A percentile compares a stretch with the other conserved stretches of the same genome.
Evolutionary conservation across 2,797 vertebrate genomes (phyloP).

Genomic region (Cuniculus paca): DNA sequence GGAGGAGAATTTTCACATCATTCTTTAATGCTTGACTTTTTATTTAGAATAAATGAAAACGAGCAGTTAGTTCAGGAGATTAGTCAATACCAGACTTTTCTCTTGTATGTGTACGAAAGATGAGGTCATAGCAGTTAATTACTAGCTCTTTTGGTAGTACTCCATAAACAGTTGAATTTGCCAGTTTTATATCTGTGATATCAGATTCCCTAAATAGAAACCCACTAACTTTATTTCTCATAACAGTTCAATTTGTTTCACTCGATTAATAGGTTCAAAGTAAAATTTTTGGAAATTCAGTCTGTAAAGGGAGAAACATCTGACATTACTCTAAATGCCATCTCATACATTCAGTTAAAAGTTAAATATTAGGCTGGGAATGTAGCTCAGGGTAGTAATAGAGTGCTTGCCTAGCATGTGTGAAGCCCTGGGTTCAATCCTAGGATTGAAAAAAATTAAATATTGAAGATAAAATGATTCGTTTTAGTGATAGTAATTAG

Average conservation of each 20-base stretch:
- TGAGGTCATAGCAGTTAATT: not conserved
- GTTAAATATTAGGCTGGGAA: not conserved
- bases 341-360: not conserved
- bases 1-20: not conserved
- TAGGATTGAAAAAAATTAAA: not conserved
- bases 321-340: not conserved
- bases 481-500: not conserved
- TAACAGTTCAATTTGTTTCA: not conserved
- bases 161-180: not conserved
- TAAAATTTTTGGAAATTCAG: conserved; percentile 15
- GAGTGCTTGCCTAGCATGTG: not conserved
- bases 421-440: not conserved
- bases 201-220: not conserved
- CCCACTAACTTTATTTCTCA: not conserved
- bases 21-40: conserved; percentile 16
- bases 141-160: not conserved
- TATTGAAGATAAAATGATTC: not conserved
- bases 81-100: not conserved
- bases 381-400: not conserved
- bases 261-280: conserved; percentile 2
- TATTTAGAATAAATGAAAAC: conserved; percentile 28
- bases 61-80: not conserved
- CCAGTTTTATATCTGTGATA: conserved; percentile 24
- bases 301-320: not conserved
- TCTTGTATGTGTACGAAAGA: not conserved